Evolutionary conservation across 2,797 vertebrate genomes (phyloP), one percentile per base, ranked within the genome.

Genomic region (Artibeus jamaicensis): DNA sequence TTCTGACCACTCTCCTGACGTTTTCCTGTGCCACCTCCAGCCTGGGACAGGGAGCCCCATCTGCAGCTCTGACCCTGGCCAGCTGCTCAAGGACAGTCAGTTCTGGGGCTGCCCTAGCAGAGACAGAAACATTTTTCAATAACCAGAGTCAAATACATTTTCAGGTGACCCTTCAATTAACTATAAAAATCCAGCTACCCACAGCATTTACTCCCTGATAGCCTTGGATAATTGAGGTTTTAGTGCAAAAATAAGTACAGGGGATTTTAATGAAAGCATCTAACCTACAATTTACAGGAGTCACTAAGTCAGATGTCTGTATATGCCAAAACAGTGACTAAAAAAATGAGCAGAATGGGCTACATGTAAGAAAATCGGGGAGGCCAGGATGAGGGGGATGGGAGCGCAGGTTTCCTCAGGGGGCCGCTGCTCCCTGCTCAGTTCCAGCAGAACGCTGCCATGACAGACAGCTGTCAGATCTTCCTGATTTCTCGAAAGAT

Each of bases 91-190:
- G 44, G 79, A 96, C 89, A 91, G 53, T 15, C 86, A 82, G 88
- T 91, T 57, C 89, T 26, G 16, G 1, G 26, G 70, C 87, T 73
- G 68, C 46, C 71, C 46, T 22, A 5, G 46, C 18, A 46, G 32
- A 59, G 26, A n/a, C 79, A 71, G 59, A 88, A 55, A 70, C 62
- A 32, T 10, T 94, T 93, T 93, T 83, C 68, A 93, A 86, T 86
- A 83, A 88, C 34, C 73, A 79, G 42, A 96, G 77, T 93, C 55
- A 29, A 87, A 15, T 48, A 59, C 71, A 42, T 24, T 74, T 85
- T 94, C 67, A 74, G 19, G 81, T 50, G 76, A 96, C 85, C 92
- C 77, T 91, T 91, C 96, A 96, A 94, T 97, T 96, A 97, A 50
- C 70, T 70, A 6, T 73, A 44, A 88, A 93, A 94, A 44, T 70